Base-by-base conservation (phyloP, 1,140 invertebrate genomes). In the Palaemon carinicauda region DNA sequence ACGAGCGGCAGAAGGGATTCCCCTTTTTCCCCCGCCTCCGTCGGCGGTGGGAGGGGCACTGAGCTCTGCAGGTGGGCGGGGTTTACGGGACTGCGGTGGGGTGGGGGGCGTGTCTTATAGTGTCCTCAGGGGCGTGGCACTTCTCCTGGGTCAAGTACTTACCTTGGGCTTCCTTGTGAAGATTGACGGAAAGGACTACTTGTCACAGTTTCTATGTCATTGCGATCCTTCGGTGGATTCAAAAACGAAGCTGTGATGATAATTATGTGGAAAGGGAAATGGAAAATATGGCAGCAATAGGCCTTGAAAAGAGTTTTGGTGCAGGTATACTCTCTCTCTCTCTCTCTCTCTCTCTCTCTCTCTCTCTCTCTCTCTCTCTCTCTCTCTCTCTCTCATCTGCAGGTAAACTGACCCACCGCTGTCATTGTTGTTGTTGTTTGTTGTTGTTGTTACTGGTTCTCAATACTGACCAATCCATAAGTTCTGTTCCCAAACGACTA, bases 41-140 rank as follows among this genome's bases (percentile, higher is more conserved):
- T 71, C 51, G 71, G 29, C 29, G 17, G 52, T 83, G 69, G 82
- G 82, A 83, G 82, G 73, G 73, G 73, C 73, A 29, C 73, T 52
- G 82, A 31, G 21, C 82, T 83, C 73, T 83, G 82, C 73, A 83
- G 82, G 82, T 83, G 82, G 82, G 82, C 82, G 82, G 82, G 74
- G 82, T 83, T 60, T 77, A 77, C 65, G 73, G 73, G 82, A 83
- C 82, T 83, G 82, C 82, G 82, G 82, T 77, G 82, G 74, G 82
- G 52, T 33, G 71, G 82, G 65, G 81, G 82, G 82, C 82, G 82
- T 83, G 82, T 74, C 73, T 56, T 83, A 14, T 15, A 1, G 52
- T 83, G 53, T 69, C 74, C 73, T 41, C n/a, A 56, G 21, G 82
- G 71, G 82, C 73, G 74, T 75, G 53, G 53, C 71, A 60, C 82